A percentile compares a stretch with the other conserved stretches of the same genome.
phyloP scores from a whole-genome alignment of 2,888 invertebrate species.

The Rapana venosa region DNA sequence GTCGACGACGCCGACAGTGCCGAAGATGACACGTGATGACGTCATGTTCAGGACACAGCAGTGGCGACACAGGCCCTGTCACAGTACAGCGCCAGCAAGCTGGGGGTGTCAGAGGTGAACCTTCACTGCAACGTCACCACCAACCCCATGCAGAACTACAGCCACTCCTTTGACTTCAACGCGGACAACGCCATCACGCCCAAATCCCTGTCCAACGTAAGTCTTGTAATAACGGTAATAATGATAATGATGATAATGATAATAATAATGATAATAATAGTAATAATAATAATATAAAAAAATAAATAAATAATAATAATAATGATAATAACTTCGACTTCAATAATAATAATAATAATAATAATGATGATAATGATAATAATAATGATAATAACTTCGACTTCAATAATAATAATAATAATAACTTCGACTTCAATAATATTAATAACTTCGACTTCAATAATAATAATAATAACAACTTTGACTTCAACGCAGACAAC shows the following conservation, averaged over 20 bases:
- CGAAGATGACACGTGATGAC: not conserved
- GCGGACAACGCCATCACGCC: constrained; percentile 47
- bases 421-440: no score
- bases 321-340: no score
- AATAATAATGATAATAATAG: no score
- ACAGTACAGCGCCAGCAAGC: constrained; percentile 46
- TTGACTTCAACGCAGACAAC: not conserved
- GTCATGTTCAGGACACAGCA: constrained; percentile 48
- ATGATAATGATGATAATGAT: not conserved
- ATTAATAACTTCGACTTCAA: no score
- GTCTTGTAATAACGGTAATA: not conserved
- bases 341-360: no score
- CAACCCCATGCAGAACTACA: constrained; percentile 29
- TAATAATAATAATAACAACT: no score
- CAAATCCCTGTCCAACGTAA: constrained; percentile 47
- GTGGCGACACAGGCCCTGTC: constrained; percentile 51
- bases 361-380: no score
- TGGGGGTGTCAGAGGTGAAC: constrained; percentile 27
- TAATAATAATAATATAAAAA: no score
- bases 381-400: no score
- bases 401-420: no score
- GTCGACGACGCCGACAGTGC: no score
- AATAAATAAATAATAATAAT: no score
- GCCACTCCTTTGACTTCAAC: constrained; percentile 48
- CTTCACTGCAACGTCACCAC: constrained; percentile 46